Evolutionary conservation across 2,113 vertebrate genomes (phyloP).

Genomic region (Petaurus breviceps): DNA sequence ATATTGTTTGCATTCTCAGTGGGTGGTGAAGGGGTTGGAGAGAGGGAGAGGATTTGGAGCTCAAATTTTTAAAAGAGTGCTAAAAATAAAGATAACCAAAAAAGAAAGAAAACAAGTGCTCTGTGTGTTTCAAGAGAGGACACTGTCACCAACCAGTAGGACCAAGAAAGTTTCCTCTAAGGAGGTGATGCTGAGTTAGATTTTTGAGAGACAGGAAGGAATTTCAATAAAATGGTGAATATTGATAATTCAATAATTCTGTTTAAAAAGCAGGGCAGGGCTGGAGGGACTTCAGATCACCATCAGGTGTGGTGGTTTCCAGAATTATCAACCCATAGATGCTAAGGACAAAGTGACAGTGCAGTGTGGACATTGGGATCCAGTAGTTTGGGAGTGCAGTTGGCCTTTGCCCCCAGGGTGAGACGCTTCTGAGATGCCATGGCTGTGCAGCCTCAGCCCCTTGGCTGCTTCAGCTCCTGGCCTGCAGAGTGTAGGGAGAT

Average conservation of each 20-base stretch:
- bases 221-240: neutral
- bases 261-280: neutral
- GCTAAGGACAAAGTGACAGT: no score
- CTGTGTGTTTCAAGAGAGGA: neutral
- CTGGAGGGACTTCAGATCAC: no score
- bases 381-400: no score
- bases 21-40: neutral
- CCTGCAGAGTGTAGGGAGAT: no score
- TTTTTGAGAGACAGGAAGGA: neutral
- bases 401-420: no score
- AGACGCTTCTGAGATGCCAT: no score
- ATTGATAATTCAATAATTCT: neutral
- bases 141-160: neutral
- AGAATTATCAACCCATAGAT: no score
- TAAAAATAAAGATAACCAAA: neutral
- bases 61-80: neutral
- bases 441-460: no score
- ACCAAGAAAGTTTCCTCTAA: neutral
- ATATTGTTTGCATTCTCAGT: neutral
- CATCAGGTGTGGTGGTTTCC: no score
- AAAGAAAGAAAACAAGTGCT: neutral
- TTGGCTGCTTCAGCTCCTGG: no score
- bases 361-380: no score
- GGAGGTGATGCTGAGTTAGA: neutral
- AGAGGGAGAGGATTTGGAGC: neutral